Percentiles rank a stretch among this genome's conserved stretches.
Evolutionary conservation across 2,797 vertebrate genomes (phyloP).

Genomic region (Novumbra hubbsi): DNA sequence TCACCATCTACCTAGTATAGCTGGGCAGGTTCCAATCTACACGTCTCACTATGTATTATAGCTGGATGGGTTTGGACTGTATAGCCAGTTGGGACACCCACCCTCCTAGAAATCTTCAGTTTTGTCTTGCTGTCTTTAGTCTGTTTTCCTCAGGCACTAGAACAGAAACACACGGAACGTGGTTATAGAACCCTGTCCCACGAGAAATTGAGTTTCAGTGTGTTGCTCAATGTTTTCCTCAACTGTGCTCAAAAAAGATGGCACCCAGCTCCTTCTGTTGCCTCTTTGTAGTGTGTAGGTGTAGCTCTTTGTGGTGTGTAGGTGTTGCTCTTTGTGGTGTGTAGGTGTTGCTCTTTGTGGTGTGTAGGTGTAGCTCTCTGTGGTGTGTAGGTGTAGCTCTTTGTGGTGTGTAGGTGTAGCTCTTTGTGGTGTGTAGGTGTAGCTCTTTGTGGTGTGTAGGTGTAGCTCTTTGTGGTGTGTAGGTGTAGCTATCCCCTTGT

Average conservation of each 20-base stretch:
- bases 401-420: conserved; percentile 32
- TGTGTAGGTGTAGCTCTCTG: too few relatives aligned
- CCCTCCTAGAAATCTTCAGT: background rate
- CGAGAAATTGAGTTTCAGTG: background rate
- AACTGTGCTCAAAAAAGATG: background rate
- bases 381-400: conserved; percentile 17
- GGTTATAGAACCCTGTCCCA: background rate
- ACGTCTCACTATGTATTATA: too few relatives aligned
- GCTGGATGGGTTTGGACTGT: background rate
- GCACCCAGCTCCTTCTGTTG: conserved; percentile 14
- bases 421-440: conserved; percentile 16
- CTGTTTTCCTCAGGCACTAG: background rate
- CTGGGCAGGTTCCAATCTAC: too few relatives aligned
- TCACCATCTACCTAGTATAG: too few relatives aligned
- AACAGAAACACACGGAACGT: background rate
- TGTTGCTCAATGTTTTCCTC: too few relatives aligned
- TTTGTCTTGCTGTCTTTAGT: background rate
- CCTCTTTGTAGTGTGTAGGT: conserved; percentile 10
- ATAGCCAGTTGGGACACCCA: background rate
- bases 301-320: conserved; percentile 28
- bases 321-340: conserved; percentile 18
- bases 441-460: conserved; percentile 28
- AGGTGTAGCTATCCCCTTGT: conserved; percentile 22
- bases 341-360: conserved; percentile 14
- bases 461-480: conserved; percentile 18